Conservation (phyloP, 2,113 vertebrate genomes). For the Tupaia chinensis region DNA sequence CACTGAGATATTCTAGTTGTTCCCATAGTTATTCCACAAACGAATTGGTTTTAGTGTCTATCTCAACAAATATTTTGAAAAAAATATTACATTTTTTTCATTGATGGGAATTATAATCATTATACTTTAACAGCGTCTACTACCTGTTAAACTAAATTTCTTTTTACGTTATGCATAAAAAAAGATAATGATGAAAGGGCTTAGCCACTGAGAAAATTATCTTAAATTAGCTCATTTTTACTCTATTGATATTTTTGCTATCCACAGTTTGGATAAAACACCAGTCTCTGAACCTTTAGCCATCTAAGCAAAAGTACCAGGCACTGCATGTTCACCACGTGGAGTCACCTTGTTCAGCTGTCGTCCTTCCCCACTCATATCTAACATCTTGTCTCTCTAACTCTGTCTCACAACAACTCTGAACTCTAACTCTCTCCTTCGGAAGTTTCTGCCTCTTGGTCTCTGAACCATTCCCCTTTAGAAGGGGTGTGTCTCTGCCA, state of each 20-base stretch:
- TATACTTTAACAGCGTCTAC: neutral
- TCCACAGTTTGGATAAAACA: neutral
- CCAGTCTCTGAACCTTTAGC: neutral
- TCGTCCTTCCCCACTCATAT: neutral
- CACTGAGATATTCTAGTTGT: neutral
- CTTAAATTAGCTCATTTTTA: neutral
- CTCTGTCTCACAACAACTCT: neutral
- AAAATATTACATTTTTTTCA: neutral
- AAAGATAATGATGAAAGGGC: neutral
- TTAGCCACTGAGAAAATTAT: neutral
- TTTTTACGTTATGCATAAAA: neutral
- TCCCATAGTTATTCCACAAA: neutral
- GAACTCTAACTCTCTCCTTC: neutral
- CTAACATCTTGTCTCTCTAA: neutral
- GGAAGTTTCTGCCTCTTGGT: neutral
- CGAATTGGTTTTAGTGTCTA: neutral
- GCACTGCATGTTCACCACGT: neutral
- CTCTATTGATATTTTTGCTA: neutral
- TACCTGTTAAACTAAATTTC: neutral
- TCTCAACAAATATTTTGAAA: neutral
- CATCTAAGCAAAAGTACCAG: accelerated
- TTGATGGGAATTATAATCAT: neutral
- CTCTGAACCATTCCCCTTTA: neutral
- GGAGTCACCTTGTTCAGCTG: neutral
- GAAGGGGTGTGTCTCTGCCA: accelerated